A percentile compares a stretch with the other conserved stretches of the same genome.
phyloP scores from a whole-genome alignment of 2,113 vertebrate species.

The Brachypteracias leptosomus region DNA sequence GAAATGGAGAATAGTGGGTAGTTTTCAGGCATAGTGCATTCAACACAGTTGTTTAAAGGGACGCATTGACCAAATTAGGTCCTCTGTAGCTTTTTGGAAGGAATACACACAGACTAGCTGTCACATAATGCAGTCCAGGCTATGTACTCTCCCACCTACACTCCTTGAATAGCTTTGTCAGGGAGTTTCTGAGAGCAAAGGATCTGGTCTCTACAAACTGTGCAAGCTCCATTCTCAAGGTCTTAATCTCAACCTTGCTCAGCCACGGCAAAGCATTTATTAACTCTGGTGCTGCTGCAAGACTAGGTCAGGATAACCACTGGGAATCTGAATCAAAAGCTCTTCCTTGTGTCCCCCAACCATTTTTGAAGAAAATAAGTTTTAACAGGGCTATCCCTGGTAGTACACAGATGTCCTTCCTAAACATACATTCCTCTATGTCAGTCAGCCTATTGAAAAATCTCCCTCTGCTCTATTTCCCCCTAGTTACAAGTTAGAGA shows the following conservation, averaged over 20 bases:
- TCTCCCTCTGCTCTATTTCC: not conserved
- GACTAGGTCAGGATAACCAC: not conserved
- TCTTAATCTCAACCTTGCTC: not conserved
- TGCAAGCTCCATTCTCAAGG: not conserved
- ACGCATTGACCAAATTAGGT: not conserved
- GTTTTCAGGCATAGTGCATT: not conserved
- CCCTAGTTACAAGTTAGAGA: not conserved
- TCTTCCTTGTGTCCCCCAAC: not conserved
- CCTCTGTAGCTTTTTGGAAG: not conserved
- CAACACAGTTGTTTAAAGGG: not conserved
- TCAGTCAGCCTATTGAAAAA: not conserved
- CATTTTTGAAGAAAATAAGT: not conserved
- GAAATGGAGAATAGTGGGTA: not conserved
- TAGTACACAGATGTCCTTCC: not conserved
- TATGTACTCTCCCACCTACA: not conserved
- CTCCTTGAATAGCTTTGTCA: not conserved
- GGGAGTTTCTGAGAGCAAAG: not conserved
- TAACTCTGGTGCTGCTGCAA: not conserved
- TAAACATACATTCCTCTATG: not conserved
- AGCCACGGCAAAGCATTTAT: not conserved
- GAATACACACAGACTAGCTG: not conserved
- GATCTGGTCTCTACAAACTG: not conserved
- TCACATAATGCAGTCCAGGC: not conserved
- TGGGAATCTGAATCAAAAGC: not conserved
- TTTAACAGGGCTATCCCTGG: not conserved